Conservation (phyloP, 2,113 vertebrate species). For the Pantherophis guttatus region DNA sequence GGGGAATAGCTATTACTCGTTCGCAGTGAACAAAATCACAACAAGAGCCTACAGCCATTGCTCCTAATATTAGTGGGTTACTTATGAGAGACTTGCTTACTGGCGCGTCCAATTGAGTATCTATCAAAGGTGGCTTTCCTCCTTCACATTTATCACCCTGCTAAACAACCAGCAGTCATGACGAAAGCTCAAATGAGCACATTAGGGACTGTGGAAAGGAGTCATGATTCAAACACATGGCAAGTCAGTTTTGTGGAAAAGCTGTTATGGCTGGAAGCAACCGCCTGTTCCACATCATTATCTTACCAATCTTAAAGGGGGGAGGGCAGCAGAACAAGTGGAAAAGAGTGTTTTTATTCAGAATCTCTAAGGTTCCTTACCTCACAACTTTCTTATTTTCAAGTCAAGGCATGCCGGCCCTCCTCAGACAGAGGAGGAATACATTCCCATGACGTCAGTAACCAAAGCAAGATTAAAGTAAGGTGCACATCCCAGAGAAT, state of each 20-base stretch:
- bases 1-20: slow-evolving; percentile 62
- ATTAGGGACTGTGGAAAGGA: slow-evolving; percentile 39
- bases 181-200: slow-evolving; percentile 50
- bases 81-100: slow-evolving; percentile 29
- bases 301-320: slow-evolving; percentile 60
- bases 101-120: slow-evolving; percentile 38
- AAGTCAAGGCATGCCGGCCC: slow-evolving; percentile 70
- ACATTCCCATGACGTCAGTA: slow-evolving; percentile 77
- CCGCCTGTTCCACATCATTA: slow-evolving; percentile 68
- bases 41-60: slow-evolving; percentile 37
- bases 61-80: slow-evolving; percentile 34
- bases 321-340: slow-evolving; percentile 61
- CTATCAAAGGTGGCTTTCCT: slow-evolving; percentile 41
- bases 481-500: slow-evolving; percentile 72
- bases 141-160: slow-evolving; percentile 34
- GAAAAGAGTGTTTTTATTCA: slow-evolving; percentile 74
- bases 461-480: slow-evolving; percentile 71
- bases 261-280: slow-evolving; percentile 50
- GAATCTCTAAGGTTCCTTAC: slow-evolving; percentile 65
- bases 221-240: slow-evolving; percentile 46
- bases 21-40: slow-evolving; percentile 55
- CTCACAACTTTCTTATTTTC: slow-evolving; percentile 62
- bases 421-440: slow-evolving; percentile 68
- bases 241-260: slow-evolving; percentile 55
- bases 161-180: slow-evolving; percentile 57